Base-by-base conservation (phyloP, 2,797 vertebrate genomes). In the Oryzias dopingdopingensis region DNA sequence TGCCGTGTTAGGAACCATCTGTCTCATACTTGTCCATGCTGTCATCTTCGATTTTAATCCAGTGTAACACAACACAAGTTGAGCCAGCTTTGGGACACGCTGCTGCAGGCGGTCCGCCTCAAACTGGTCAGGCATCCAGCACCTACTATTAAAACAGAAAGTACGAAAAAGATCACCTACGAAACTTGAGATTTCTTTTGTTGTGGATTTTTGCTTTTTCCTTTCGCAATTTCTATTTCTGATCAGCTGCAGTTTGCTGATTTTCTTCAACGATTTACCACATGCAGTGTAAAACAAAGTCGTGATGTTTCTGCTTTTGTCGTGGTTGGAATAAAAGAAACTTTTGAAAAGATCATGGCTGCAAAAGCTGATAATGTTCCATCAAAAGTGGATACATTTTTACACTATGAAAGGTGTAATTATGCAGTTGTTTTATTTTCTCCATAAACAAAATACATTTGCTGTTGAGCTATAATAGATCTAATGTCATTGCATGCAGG, bases 1-100 rank as follows among this genome's bases (percentile, higher is more conserved):
- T 93, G 93, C 92, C 92, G 91, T 91, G 91, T 94, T 93, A 93
- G 91, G 91, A 93, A 91, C 93, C 94, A 95, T 94, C 94, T 95
- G 95, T 92, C 89, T 94, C 89, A 86, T 86, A 93, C 92, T 92
- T 92, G 92, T 95, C 91, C 88, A 79, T 90, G 88, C 92, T 95
- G 93, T 94, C 93, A 92, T 92, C 89, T 91, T 90, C 90, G 91
- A 94, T 95, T 95, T 86, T 93, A 93, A 94, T 93, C 87, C 91
- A 90, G 90, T 75, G 84, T 91, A 93, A 93, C 85, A 85, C 90
- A 91, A 91, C 91, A 91, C 87, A 92, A 91, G 84, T 88, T 89
- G 88, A 93, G 90, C 91, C 91, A 90, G 91, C 88, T 89, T 84
- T 88, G 88, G 82, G 93, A 91, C 84, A 86, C 82, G 87, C 42